Conservation (phyloP, 2,113 vertebrate species). For the Sclerurus mexicanus region DNA sequence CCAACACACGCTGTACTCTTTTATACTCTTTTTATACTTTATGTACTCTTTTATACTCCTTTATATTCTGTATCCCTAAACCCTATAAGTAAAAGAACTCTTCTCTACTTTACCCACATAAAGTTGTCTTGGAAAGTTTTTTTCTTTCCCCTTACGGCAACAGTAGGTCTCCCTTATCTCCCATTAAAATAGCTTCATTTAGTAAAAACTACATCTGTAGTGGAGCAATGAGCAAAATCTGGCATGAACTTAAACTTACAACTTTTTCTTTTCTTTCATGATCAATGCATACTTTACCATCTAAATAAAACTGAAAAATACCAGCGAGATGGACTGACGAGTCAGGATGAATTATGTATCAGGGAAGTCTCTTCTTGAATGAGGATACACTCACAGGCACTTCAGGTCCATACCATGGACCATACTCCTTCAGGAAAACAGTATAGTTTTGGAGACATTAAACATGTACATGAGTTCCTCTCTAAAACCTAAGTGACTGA, state of each 20-base stretch:
- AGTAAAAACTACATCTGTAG: background rate
- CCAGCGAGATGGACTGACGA: background rate
- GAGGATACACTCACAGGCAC: background rate
- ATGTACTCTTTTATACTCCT: too few species aligned
- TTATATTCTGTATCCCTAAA: too few species aligned
- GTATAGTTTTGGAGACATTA: background rate
- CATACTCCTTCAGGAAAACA: background rate
- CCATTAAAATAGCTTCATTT: background rate
- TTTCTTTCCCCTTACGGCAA: too few species aligned
- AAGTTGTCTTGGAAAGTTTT: too few species aligned
- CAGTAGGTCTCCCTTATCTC: background rate
- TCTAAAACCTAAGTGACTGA: background rate
- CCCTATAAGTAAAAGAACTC: too few species aligned
- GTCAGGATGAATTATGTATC: background rate
- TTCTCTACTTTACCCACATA: too few species aligned
- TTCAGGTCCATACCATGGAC: background rate
- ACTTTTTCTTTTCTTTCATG: background rate
- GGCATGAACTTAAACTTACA: background rate
- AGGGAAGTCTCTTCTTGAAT: background rate
- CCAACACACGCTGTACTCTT: too few species aligned
- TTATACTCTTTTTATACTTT: too few species aligned
- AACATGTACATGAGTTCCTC: background rate
- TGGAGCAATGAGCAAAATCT: background rate
- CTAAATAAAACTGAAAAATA: background rate
- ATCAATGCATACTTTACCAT: background rate